Conservation (phyloP, 2,113 vertebrate genomes). For the Sinocyclocheilus anophthalmus region DNA sequence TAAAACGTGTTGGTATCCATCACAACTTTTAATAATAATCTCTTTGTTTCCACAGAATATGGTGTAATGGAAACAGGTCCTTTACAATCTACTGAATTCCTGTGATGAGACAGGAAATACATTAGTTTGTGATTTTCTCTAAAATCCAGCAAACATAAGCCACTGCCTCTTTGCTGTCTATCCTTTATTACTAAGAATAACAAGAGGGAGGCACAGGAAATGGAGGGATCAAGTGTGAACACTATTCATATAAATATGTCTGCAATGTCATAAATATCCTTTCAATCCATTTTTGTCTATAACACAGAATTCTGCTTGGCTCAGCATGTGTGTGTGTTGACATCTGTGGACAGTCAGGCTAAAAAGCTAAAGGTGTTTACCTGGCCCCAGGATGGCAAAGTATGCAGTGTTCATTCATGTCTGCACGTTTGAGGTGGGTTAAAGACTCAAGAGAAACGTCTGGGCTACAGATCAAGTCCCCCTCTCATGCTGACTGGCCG, state of each 20-base stretch:
- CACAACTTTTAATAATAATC: neutral
- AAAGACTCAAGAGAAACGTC: neutral
- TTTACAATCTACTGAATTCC: neutral
- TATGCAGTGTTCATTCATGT: slow-evolving; percentile 27
- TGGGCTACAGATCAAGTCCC: slow-evolving; percentile 2
- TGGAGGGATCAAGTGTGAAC: slow-evolving; percentile 9
- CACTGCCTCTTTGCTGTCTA: no score
- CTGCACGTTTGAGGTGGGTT: slow-evolving; percentile 32
- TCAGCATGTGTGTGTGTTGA: slow-evolving; percentile 20
- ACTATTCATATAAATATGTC: neutral
- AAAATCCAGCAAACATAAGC: neutral
- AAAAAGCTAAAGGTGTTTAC: slow-evolving; percentile 41
- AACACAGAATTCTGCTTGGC: neutral
- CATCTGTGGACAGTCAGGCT: neutral
- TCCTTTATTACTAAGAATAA: neutral
- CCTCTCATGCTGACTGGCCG: neutral
- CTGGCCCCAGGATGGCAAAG: neutral
- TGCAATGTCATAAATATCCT: neutral
- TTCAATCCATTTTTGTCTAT: neutral
- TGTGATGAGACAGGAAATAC: neutral
- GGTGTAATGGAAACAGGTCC: neutral
- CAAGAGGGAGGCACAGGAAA: neutral
- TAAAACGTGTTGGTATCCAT: neutral
- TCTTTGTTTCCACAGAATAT: slow-evolving; percentile 5
- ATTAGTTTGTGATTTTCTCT: neutral